Conservation (phyloP, 2,113 vertebrate species). For the Myiagra hebetior region DNA sequence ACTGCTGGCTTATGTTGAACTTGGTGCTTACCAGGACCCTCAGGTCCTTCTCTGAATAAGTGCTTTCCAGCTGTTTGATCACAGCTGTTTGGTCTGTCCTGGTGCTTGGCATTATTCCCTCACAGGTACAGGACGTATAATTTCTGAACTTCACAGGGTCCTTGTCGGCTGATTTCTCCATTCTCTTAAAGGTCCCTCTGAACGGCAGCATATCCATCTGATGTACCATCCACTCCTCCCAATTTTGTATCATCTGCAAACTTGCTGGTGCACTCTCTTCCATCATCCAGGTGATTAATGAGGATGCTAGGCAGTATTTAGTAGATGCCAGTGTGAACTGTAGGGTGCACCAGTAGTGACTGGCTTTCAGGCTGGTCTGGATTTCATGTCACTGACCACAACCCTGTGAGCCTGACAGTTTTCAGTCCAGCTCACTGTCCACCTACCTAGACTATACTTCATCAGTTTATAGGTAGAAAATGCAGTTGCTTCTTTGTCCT, state of each 20-base stretch:
- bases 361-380: not conserved
- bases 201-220: not conserved
- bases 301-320: not conserved
- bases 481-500: not conserved
- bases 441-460: not conserved
- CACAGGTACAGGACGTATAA: not conserved
- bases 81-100: not conserved
- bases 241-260: not conserved
- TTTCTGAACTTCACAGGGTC: not conserved
- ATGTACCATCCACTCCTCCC: not conserved
- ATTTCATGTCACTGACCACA: not conserved
- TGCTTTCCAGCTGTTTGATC: not conserved
- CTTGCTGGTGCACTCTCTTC: not conserved
- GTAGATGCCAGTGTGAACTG: not conserved
- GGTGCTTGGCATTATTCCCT: not conserved
- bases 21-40: not conserved
- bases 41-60: not conserved
- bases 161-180: not conserved
- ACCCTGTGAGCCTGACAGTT: not conserved
- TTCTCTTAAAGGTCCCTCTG: not conserved
- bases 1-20: not conserved
- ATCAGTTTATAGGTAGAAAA: not conserved
- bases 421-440: not conserved
- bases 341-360: not conserved
- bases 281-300: not conserved